Conservation (phyloP, 2,888 invertebrate genomes). For the Unio pictorum region DNA sequence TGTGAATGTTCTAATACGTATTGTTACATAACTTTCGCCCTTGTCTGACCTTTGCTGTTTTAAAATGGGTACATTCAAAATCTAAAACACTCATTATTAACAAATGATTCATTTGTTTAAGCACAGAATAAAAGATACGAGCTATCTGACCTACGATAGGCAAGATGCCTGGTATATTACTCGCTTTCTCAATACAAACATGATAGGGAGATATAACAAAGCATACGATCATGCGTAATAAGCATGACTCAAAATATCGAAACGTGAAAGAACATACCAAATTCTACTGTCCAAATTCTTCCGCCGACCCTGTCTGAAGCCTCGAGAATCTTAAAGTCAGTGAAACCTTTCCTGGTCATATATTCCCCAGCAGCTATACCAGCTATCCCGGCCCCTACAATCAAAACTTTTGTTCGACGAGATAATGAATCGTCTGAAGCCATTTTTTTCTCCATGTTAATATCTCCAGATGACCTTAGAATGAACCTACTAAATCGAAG, state of each 20-base stretch:
- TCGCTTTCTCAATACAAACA: no score
- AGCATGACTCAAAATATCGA: constrained; percentile 3
- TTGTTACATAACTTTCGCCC: no score
- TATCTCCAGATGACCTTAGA: constrained; percentile 4
- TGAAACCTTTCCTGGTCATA: constrained; percentile 59
- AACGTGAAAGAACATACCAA: constrained; percentile 47
- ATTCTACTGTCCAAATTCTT: constrained; percentile 66
- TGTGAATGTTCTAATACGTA: no score
- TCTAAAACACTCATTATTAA: no score
- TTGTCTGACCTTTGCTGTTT: no score
- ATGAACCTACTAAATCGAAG: background rate
- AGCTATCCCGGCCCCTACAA: constrained; percentile 69
- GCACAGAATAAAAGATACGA: no score
- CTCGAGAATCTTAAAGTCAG: constrained; percentile 66
- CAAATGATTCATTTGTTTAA: no score
- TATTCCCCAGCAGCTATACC: constrained; percentile 66
- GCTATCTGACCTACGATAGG: no score
- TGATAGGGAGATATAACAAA: no score
- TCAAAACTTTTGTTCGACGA: constrained; percentile 54
- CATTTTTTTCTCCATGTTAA: constrained; percentile 15
- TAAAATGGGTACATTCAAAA: no score
- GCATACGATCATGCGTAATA: background rate
- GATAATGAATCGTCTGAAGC: constrained; percentile 28
- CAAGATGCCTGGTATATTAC: no score
- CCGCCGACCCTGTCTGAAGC: constrained; percentile 68